Evolutionary conservation across 2,888 invertebrate species (phyloP), one percentile per base, ranked within the genome.

Genomic region (Byasa hedistus): DNA sequence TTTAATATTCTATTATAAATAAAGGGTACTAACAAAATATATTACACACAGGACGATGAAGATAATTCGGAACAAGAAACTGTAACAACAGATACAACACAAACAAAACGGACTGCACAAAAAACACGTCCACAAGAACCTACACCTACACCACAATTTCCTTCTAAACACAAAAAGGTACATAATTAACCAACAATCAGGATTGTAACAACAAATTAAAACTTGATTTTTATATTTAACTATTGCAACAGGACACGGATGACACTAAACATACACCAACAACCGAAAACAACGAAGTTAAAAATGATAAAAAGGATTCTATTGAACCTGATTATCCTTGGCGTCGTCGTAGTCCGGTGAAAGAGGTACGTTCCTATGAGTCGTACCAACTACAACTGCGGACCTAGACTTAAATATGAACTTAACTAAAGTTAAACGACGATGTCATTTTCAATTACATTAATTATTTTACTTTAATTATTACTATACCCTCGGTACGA

Each of bases 301-400:
- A 59, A 56, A 56, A 24, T 51, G 51, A 67, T 39, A 24, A 63
- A 63, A 56, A 17, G 0, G 54, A 63, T 63, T 59, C 48, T 51
- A 66, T 0, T n/a, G 59, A 63, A 23, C 10, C 51, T 22, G 32
- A 19, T n/a, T 63, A 66, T 19, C 66, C 62, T n/a, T 66, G 66
- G 66, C 66, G 63, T 27, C 63, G 62, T 62, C 62, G 36, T 17
- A 71, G 71, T 32, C 73, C 77, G 67, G 75, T 73, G 23, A 74
- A 74, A 44, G 78, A 79, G 68, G 66, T 67, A 67, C 48, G 54
- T 19, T 15, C 39, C 15, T 39, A 39, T 15, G 12, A 3, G 15
- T 2, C 39, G 39, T 15, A 15, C 39, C 39, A 2, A 15, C 15
- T 12, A 12, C 15, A 12, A 39, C 15, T 1, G 10, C 32, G 10